These are phyloP conservation scores for Phallusia fumigata DNA, from an alignment of 23 tunicate genomes.

Conservation along the genomic window DNA sequence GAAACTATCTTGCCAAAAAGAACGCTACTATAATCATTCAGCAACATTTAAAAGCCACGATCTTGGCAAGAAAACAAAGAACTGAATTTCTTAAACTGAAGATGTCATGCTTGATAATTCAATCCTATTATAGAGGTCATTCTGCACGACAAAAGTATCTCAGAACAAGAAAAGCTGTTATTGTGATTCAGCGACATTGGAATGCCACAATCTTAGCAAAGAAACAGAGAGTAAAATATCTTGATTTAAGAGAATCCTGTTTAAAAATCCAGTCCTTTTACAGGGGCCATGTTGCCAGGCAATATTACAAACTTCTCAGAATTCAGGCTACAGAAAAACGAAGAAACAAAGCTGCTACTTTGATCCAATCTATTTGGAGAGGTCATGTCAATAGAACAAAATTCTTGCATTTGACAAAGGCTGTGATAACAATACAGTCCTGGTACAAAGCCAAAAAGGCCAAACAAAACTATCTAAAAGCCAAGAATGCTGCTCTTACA, in stretches of 20 bases:
- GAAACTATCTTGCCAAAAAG: too few species aligned
- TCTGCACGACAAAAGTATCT: conserved; percentile 6
- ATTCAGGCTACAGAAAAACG: neutral
- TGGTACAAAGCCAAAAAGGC: neutral
- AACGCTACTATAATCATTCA: too few species aligned
- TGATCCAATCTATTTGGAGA: neutral
- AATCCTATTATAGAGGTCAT: neutral
- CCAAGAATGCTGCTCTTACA: neutral
- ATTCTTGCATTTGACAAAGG: neutral
- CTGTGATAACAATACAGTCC: neutral
- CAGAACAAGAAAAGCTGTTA: conserved; percentile 6
- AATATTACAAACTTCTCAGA: neutral
- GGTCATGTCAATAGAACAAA: neutral
- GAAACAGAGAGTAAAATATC: neutral
- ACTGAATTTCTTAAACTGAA: neutral
- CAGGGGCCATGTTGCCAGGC: neutral
- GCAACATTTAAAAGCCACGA: too few species aligned
- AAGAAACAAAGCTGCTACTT: neutral
- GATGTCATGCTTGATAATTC: neutral
- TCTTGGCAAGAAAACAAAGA: neutral
- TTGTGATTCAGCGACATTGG: conserved; percentile 11
- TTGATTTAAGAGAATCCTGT: neutral
- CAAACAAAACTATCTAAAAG: neutral
- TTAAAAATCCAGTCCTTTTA: neutral
- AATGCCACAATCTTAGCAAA: conserved; percentile 15